Conservation (phyloP, 2,888 invertebrate genomes). For the Aquatica leii region DNA sequence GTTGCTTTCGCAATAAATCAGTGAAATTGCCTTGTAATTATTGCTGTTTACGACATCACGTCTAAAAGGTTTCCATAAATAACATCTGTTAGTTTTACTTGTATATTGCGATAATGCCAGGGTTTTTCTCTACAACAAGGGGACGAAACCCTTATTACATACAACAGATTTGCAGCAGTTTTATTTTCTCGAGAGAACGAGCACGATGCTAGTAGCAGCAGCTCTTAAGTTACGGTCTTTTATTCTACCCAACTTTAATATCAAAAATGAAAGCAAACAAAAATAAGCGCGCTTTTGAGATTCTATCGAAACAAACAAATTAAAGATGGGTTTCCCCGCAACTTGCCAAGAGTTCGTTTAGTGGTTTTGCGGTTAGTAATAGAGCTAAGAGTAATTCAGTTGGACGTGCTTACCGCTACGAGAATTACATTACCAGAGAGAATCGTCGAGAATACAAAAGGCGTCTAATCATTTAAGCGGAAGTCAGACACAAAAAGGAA, state of each 20-base stretch:
- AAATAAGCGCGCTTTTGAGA: slow-evolving; percentile 1
- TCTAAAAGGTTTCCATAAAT: slow-evolving; percentile 28
- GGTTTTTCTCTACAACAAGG: slow-evolving; percentile 40
- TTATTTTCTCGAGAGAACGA: slow-evolving; percentile 51
- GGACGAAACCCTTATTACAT: slow-evolving; percentile 39
- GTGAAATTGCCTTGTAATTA: slow-evolving; percentile 20
- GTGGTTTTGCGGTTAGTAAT: slow-evolving; percentile 39
- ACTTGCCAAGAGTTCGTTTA: slow-evolving; percentile 37
- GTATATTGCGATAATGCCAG: slow-evolving; percentile 48
- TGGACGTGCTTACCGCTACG: slow-evolving; percentile 42
- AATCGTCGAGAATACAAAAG: slow-evolving; percentile 41
- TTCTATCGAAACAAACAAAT: slow-evolving; percentile 44
- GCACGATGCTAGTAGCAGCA: slow-evolving; percentile 36
- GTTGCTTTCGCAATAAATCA: slow-evolving; percentile 10
- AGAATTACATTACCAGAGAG: slow-evolving; percentile 42
- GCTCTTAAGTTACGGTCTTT: no score
- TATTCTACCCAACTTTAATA: no score
- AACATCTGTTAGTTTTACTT: slow-evolving; percentile 42
- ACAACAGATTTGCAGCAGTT: slow-evolving; percentile 53
- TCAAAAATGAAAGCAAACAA: background rate
- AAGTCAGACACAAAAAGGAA: slow-evolving; percentile 34
- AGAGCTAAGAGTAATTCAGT: slow-evolving; percentile 43
- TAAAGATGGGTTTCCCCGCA: slow-evolving; percentile 33
- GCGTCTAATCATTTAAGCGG: slow-evolving; percentile 35
- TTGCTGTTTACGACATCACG: slow-evolving; percentile 22